Evolutionary conservation across 2,797 vertebrate species (phyloP).

Genomic region (Danio choprae): DNA sequence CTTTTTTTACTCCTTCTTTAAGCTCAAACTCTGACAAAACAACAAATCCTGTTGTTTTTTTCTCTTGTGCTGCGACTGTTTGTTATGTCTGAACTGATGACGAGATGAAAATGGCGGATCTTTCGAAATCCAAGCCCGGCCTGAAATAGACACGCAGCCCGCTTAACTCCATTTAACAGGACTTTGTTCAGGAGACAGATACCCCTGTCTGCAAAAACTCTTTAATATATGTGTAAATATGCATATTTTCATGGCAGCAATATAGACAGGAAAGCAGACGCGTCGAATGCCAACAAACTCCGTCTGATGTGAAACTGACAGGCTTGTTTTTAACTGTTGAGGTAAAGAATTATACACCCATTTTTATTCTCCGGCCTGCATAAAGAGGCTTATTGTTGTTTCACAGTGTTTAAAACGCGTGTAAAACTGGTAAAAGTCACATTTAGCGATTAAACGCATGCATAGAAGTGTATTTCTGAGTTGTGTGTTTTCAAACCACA

Average conservation of each 20-base stretch:
- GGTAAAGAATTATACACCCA: conserved; percentile 67
- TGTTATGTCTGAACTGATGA: conserved; percentile 81
- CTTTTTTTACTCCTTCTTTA: conserved; percentile 2
- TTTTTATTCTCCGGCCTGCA: conserved; percentile 59
- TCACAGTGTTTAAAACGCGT: background rate
- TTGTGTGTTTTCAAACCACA: background rate
- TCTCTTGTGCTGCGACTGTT: conserved; percentile 59
- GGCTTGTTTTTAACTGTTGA: conserved; percentile 57
- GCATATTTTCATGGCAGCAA: conserved; percentile 9
- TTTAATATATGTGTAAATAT: background rate
- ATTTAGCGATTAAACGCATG: background rate
- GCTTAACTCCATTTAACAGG: conserved; percentile 36
- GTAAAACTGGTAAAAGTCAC: background rate
- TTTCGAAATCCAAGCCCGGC: conserved; percentile 95
- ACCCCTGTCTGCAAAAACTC: too few species aligned
- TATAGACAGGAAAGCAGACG: background rate
- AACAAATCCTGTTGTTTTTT: background rate
- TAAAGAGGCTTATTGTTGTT: conserved; percentile 64
- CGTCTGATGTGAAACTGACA: conserved; percentile 24
- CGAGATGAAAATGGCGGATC: conserved; percentile 98
- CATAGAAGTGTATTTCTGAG: background rate
- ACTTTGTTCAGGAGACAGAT: conserved; percentile 12
- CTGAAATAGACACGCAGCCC: conserved; percentile 82
- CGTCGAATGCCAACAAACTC: conserved; percentile 28
- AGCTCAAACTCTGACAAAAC: background rate